Conservation (phyloP, 1,140 invertebrate genomes). For the Calosoma granatense region DNA sequence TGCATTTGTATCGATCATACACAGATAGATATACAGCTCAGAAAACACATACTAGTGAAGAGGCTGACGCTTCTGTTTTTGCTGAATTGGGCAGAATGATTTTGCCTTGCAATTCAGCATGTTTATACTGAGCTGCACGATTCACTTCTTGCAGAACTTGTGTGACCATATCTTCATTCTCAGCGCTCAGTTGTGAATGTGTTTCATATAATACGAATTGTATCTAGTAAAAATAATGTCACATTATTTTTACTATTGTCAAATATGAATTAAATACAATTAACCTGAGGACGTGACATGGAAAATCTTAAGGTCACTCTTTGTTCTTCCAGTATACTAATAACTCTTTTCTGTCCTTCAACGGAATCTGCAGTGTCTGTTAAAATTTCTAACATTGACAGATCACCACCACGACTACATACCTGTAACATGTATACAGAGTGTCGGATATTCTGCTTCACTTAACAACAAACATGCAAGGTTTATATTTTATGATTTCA, state of each 20-base stretch:
- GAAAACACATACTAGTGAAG: background rate
- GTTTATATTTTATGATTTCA: background rate
- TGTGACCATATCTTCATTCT: conserved; percentile 53
- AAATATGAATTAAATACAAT: conserved; percentile 7
- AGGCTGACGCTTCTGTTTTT: background rate
- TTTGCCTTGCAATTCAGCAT: conserved; percentile 41
- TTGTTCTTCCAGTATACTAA: conserved; percentile 53
- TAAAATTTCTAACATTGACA: conserved; percentile 53
- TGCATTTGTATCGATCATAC: background rate
- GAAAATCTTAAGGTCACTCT: conserved; percentile 50
- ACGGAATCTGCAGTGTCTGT: conserved; percentile 52
- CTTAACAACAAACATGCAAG: too few species aligned
- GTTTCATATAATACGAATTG: conserved; percentile 61
- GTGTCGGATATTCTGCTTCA: too few species aligned
- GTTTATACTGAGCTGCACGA: conserved; percentile 46
- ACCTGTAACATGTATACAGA: conserved; percentile 20
- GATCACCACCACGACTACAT: conserved; percentile 53
- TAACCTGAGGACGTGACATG: conserved; percentile 56
- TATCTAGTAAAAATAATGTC: conserved; percentile 36
- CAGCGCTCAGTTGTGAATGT: conserved; percentile 53
- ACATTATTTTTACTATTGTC: conserved; percentile 8
- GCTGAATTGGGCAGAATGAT: conserved; percentile 1
- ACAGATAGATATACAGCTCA: background rate
- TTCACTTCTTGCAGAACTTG: conserved; percentile 50
- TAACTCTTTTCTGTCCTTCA: conserved; percentile 44